Evolutionary conservation across 2,888 invertebrate genomes (phyloP).

Genomic region (Phasia obesa): DNA sequence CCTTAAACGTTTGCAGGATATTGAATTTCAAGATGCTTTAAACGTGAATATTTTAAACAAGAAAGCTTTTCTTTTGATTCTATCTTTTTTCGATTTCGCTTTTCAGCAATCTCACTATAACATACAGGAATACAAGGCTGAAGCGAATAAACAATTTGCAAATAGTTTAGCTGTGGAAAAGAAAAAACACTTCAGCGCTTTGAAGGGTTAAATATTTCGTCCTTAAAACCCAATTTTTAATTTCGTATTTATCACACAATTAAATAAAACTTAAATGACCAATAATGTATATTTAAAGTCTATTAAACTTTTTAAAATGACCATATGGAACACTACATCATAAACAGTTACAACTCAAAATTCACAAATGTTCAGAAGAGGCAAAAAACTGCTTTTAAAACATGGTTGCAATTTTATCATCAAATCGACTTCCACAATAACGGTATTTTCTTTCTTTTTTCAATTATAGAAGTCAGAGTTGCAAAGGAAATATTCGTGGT

Average conservation of each 20-base stretch:
- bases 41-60: constrained; percentile 76
- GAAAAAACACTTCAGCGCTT: constrained; percentile 76
- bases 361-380: too few relatives aligned
- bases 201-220: constrained; percentile 72
- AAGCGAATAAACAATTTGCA: constrained; percentile 79
- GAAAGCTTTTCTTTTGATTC: neutral
- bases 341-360: too few relatives aligned
- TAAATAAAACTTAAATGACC: too few relatives aligned
- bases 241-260: neutral
- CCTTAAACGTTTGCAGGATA: constrained; percentile 78
- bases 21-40: constrained; percentile 80
- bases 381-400: too few relatives aligned
- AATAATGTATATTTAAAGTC: too few relatives aligned
- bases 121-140: constrained; percentile 78
- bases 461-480: too few relatives aligned
- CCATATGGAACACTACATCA: too few relatives aligned
- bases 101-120: constrained; percentile 80
- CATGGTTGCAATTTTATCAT: too few relatives aligned
- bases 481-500: too few relatives aligned
- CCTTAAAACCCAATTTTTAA: neutral
- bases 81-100: neutral
- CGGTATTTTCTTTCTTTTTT: too few relatives aligned
- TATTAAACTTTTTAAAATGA: too few relatives aligned
- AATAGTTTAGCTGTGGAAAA: constrained; percentile 78
- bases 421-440: too few relatives aligned